A percentile compares a stretch with the other conserved stretches of the same genome.
Conservation (phyloP, 1,140 invertebrate genomes). For the Drosophila lacertosa region DNA sequence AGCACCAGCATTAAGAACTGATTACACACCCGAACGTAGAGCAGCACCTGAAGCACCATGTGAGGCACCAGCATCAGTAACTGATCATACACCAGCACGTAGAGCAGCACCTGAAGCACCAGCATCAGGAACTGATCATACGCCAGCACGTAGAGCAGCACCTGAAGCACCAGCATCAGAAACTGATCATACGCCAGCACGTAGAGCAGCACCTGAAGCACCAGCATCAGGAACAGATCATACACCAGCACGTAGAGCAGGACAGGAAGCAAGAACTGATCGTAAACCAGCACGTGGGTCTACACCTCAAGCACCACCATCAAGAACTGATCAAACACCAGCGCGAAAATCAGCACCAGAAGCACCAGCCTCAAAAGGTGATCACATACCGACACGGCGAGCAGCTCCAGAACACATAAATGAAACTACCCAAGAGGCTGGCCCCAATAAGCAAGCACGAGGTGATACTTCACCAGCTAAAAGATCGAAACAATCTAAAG, state of each 20-base stretch:
- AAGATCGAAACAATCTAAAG: neutral
- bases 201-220: neutral
- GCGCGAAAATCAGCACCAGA: neutral
- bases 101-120: neutral
- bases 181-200: neutral
- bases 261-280: neutral
- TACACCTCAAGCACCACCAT: too few relatives aligned
- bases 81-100: neutral
- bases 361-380: neutral
- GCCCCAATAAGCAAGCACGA: neutral
- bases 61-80: neutral
- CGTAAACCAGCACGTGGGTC: too few relatives aligned
- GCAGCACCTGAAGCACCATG: neutral
- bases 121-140: neutral
- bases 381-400: too few relatives aligned
- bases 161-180: neutral
- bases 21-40: neutral
- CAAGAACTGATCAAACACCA: too few relatives aligned
- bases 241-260: neutral
- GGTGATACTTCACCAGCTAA: neutral
- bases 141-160: neutral
- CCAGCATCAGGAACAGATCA: neutral
- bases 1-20: neutral
- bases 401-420: too few relatives aligned
- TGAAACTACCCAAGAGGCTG: too few relatives aligned